These are phyloP conservation scores for Merops nubicus DNA, from an alignment of 2,113 vertebrate genomes.

Conservation along the genomic window DNA sequence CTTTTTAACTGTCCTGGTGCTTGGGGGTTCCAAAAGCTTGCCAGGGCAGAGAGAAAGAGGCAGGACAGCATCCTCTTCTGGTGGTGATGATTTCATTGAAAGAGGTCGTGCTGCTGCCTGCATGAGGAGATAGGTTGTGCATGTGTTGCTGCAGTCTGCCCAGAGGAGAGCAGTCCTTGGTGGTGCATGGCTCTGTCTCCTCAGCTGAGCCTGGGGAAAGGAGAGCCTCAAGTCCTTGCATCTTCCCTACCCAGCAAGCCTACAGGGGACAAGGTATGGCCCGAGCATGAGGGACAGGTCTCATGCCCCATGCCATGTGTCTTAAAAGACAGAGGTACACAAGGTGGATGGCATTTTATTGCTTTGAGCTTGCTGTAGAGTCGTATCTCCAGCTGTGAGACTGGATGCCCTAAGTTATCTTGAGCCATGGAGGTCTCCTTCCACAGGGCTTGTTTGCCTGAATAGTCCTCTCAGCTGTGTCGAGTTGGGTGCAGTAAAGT, in stretches of 20 bases:
- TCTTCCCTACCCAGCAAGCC: neutral
- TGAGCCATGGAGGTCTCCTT: neutral
- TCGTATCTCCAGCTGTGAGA: neutral
- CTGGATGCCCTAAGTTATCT: neutral
- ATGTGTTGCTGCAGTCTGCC: no score
- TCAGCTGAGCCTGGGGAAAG: neutral
- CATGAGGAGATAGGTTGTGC: neutral
- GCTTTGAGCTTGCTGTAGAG: neutral
- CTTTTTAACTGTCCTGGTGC: neutral
- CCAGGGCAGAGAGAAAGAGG: neutral
- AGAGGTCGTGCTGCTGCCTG: neutral
- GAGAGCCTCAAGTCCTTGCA: neutral
- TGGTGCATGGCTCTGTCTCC: neutral
- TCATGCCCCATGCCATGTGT: neutral
- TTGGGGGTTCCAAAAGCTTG: neutral
- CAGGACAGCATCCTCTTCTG: neutral
- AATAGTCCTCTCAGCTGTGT: neutral
- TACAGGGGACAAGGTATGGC: neutral
- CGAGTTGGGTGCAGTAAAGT: rapidly evolving
- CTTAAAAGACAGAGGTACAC: neutral
- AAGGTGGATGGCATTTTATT: neutral
- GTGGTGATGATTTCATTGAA: neutral
- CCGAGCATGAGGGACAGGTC: neutral
- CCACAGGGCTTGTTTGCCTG: neutral
- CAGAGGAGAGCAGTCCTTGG: neutral